Percentiles rank a stretch among this genome's conserved stretches.
Conservation (phyloP, 1,140 invertebrate genomes). For the Aphaenogaster rudis region DNA sequence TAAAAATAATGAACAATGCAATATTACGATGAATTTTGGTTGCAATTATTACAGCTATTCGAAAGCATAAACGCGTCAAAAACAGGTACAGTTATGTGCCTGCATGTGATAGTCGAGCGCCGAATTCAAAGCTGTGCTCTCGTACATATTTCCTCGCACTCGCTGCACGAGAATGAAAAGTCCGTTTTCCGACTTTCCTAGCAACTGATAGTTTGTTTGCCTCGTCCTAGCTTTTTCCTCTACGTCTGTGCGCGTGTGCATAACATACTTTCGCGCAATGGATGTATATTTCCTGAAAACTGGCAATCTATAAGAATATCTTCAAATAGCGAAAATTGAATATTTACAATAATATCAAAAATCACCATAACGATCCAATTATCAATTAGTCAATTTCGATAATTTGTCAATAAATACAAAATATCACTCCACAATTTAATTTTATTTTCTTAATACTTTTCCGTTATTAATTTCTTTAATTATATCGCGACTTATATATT, state of each 20-base stretch:
- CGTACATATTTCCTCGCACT: slow-evolving; percentile 43
- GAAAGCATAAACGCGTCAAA: slow-evolving; percentile 47
- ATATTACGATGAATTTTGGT: slow-evolving; percentile 27
- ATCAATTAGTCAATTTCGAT: not conserved
- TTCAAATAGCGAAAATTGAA: not conserved
- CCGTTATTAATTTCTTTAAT: not conserved
- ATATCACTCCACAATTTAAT: not conserved
- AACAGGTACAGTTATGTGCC: slow-evolving; percentile 26
- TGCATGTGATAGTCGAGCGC: slow-evolving; percentile 54
- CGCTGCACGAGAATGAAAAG: slow-evolving; percentile 31
- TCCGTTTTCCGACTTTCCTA: slow-evolving; percentile 45
- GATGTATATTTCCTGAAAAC: not conserved
- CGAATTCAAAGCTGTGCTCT: slow-evolving; percentile 46
- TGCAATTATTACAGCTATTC: slow-evolving; percentile 49
- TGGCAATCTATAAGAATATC: not conserved
- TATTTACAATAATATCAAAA: slow-evolving; percentile 6
- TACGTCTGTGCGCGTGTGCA: not conserved
- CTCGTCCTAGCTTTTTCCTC: slow-evolving; percentile 27
- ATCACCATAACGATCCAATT: not conserved
- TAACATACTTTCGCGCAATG: slow-evolving; percentile 14
- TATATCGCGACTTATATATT: not conserved
- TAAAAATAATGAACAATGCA: not conserved
- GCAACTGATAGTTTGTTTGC: slow-evolving; percentile 51
- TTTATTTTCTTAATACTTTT: not conserved
- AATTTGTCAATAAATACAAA: not conserved